A percentile compares a stretch with the other conserved stretches of the same genome.
These are phyloP conservation scores for Drosophila bipectinata DNA, from an alignment of 1,140 invertebrate genomes.

Conservation along the genomic window DNA sequence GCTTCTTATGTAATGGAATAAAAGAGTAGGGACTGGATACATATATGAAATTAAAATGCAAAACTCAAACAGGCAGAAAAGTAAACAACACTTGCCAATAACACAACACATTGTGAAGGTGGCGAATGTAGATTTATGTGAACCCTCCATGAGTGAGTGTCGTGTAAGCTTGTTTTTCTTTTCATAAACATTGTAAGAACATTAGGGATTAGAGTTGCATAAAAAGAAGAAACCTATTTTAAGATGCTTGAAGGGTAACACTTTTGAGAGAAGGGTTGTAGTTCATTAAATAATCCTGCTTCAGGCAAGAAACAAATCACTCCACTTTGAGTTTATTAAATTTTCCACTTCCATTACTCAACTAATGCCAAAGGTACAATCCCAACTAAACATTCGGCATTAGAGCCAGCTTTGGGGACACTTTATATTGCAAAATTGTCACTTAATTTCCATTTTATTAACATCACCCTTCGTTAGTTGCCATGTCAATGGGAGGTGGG, in stretches of 20 bases:
- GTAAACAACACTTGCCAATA: conserved; percentile 27
- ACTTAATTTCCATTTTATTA: conserved; percentile 16
- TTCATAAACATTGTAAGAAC: background rate
- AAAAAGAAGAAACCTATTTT: background rate
- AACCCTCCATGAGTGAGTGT: background rate
- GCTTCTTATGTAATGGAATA: conserved; percentile 59
- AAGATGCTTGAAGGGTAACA: too few species aligned
- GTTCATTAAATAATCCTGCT: background rate
- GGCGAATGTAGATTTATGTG: background rate
- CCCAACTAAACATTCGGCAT: background rate
- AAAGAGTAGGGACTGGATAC: conserved; percentile 12
- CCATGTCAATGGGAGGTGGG: background rate
- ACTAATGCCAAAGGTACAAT: background rate
- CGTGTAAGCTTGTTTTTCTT: background rate
- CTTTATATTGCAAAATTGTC: conserved; percentile 1
- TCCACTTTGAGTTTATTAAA: background rate
- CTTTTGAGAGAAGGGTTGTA: background rate
- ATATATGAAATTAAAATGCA: conserved; percentile 49
- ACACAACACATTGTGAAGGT: background rate
- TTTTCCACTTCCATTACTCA: background rate
- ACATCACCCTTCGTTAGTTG: conserved; percentile 17
- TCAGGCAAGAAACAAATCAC: background rate
- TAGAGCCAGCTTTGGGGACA: background rate
- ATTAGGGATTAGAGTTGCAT: background rate
- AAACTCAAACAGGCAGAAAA: conserved; percentile 22